phyloP scores from a whole-genome alignment of 2,113 vertebrate genomes.

The Poecilia latipinna region DNA sequence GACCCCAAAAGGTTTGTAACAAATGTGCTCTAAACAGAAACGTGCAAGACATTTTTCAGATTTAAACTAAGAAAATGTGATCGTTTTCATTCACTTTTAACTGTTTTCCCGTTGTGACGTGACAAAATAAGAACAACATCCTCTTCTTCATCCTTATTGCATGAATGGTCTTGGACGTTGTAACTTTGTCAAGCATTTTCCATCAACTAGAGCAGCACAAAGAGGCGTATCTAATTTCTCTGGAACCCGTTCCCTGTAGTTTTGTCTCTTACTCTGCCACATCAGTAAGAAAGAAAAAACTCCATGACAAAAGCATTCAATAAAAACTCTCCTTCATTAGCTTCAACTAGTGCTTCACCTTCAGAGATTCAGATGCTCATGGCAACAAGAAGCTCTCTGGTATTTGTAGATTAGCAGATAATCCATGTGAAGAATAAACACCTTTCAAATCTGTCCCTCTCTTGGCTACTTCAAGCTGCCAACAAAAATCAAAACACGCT shows the following conservation, averaged over 20 bases:
- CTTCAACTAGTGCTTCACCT: slow-evolving; percentile 20
- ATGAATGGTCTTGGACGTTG: too few species aligned
- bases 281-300: not conserved
- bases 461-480: slow-evolving; percentile 42
- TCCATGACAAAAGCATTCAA: not conserved
- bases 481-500: slow-evolving; percentile 55
- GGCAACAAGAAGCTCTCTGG: slow-evolving; percentile 15
- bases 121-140: too few species aligned
- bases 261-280: too few species aligned
- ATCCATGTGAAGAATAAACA: slow-evolving; percentile 60
- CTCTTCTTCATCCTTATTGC: too few species aligned
- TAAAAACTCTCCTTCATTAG: not conserved
- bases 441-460: slow-evolving; percentile 38
- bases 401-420: slow-evolving; percentile 45
- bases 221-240: too few species aligned
- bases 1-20: too few species aligned
- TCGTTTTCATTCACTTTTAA: not conserved
- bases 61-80: too few species aligned
- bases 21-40: too few species aligned
- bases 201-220: too few species aligned
- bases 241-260: not conserved
- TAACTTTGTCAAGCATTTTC: not conserved
- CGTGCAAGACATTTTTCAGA: too few species aligned
- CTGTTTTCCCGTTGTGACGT: too few species aligned
- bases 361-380: slow-evolving; percentile 47